phyloP scores from a whole-genome alignment of 2,888 invertebrate genomes.

The Zygothrica quintamaculata region DNA sequence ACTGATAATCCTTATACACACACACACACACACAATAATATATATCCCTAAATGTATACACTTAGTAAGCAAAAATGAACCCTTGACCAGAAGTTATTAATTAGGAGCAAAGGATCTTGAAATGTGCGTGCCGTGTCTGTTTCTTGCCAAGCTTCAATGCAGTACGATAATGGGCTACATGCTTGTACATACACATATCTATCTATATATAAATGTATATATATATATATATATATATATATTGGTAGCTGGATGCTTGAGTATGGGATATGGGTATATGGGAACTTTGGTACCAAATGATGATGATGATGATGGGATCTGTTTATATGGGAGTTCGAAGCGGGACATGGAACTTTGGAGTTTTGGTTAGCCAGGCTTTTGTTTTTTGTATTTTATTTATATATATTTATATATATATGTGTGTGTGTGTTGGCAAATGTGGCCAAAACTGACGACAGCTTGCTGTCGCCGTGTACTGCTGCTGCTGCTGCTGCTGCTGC shows the following conservation, averaged over 20 bases:
- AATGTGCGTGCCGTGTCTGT: conserved; percentile 1
- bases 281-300: not conserved
- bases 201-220: too few species aligned
- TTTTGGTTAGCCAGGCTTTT: conserved; percentile 29
- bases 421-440: conserved; percentile 39
- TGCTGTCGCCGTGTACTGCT: conserved; percentile 45
- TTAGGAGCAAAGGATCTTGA: conserved; percentile 1
- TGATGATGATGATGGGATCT: too few species aligned
- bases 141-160: conserved; percentile 1
- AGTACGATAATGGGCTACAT: not conserved
- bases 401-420: too few species aligned
- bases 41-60: conserved; percentile 5
- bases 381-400: conserved; percentile 22
- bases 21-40: not conserved
- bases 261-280: not conserved
- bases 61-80: conserved; percentile 39
- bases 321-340: not conserved
- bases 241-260: not conserved
- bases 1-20: conserved; percentile 33
- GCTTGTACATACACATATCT: too few species aligned
- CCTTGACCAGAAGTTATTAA: conserved; percentile 17
- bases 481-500: conserved; percentile 40
- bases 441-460: conserved; percentile 52
- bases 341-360: not conserved
- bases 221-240: too few species aligned